phyloP scores from a whole-genome alignment of 2,888 invertebrate genomes.

The Sminthurides aquaticus region DNA sequence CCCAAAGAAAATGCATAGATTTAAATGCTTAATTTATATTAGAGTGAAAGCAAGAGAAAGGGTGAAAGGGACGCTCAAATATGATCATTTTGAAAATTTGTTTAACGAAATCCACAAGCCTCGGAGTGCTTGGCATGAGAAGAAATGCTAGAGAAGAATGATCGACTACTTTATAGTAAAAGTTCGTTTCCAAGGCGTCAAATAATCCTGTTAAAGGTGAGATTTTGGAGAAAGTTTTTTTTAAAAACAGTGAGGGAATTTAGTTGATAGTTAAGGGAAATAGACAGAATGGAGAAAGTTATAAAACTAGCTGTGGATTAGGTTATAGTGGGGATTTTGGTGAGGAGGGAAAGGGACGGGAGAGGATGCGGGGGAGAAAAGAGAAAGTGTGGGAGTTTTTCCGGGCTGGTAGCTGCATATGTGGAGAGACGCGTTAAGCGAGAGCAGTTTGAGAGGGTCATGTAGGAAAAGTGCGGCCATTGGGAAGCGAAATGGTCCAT shows the following conservation, averaged over 20 bases:
- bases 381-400: slow-evolving; percentile 20
- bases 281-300: not conserved
- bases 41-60: too few species aligned
- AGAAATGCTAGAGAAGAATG: too few species aligned
- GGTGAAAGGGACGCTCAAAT: too few species aligned
- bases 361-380: not conserved
- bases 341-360: not conserved
- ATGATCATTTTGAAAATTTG: too few species aligned
- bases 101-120: too few species aligned
- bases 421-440: slow-evolving; percentile 4
- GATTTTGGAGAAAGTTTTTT: not conserved
- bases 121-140: too few species aligned
- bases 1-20: too few species aligned
- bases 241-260: not conserved
- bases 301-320: not conserved
- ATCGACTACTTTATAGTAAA: too few species aligned
- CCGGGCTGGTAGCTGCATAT: not conserved
- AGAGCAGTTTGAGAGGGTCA: slow-evolving; percentile 7
- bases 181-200: not conserved
- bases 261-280: not conserved
- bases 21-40: too few species aligned
- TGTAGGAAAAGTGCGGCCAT: slow-evolving; percentile 9
- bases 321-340: not conserved
- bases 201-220: not conserved
- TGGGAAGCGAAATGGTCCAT: slow-evolving; percentile 21